Conservation (phyloP, 2,888 invertebrate species). For the Opisthograptis luteolata region DNA sequence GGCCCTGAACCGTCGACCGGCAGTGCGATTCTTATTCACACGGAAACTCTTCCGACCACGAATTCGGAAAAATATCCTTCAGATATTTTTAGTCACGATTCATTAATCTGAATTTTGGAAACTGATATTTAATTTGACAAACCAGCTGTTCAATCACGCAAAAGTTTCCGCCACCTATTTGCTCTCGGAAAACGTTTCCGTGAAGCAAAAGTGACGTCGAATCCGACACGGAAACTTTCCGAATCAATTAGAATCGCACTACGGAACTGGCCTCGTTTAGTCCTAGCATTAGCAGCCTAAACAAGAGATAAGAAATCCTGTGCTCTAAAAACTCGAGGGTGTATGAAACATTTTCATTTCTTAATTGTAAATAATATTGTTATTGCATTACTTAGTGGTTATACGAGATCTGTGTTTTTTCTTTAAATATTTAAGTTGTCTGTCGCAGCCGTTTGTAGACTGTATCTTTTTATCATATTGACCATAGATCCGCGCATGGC, state of each 20-base stretch:
- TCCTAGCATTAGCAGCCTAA: background rate
- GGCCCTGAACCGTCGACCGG: background rate
- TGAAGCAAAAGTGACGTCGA: background rate
- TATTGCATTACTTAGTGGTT: conserved; percentile 61
- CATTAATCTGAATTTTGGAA: too few relatives aligned
- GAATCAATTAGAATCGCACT: too few relatives aligned
- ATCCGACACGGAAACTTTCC: too few relatives aligned
- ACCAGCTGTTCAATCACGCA: too few relatives aligned
- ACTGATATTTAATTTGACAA: too few relatives aligned
- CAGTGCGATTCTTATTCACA: too few relatives aligned
- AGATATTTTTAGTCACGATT: too few relatives aligned
- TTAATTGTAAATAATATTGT: conserved; percentile 70
- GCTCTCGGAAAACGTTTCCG: too few relatives aligned
- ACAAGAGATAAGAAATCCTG: conserved; percentile 3
- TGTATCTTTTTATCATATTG: conserved; percentile 55
- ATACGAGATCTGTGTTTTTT: conserved; percentile 72
- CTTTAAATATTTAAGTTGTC: conserved; percentile 54
- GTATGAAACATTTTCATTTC: conserved; percentile 49
- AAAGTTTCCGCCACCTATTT: too few relatives aligned
- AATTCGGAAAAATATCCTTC: too few relatives aligned
- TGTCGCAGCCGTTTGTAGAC: conserved; percentile 47
- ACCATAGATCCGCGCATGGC: conserved; percentile 59
- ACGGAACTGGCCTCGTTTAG: background rate
- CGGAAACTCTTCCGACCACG: too few relatives aligned
- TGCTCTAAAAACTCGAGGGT: conserved; percentile 17